A percentile compares a stretch with the other conserved stretches of the same genome.
Conservation (phyloP, 2,888 invertebrate genomes). For the Apocheima hispidaria region DNA sequence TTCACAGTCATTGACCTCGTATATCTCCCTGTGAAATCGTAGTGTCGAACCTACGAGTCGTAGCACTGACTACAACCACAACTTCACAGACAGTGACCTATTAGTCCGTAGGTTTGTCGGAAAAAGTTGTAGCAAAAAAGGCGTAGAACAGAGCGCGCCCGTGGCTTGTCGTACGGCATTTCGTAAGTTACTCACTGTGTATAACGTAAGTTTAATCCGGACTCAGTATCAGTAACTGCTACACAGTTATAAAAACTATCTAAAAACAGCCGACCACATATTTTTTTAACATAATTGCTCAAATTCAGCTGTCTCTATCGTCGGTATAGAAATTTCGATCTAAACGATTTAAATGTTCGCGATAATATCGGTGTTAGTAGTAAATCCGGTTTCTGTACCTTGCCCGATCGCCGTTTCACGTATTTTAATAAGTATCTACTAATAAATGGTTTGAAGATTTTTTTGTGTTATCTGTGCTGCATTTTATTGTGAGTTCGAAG, state of each 20-base stretch:
- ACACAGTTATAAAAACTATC: slow-evolving; percentile 75
- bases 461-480: slow-evolving; percentile 84
- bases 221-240: slow-evolving; percentile 79
- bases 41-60: neutral
- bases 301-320: slow-evolving; percentile 72
- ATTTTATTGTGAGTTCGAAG: slow-evolving; percentile 86
- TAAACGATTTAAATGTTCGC: slow-evolving; percentile 57
- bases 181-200: slow-evolving; percentile 81
- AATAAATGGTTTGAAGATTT: slow-evolving; percentile 77
- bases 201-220: slow-evolving; percentile 81
- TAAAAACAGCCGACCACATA: slow-evolving; percentile 75
- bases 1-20: neutral
- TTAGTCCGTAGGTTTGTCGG: too few relatives aligned
- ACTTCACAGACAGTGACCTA: too few relatives aligned
- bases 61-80: neutral
- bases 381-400: slow-evolving; percentile 73
- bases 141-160: slow-evolving; percentile 70
- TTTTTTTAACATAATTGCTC: slow-evolving; percentile 84
- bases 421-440: slow-evolving; percentile 76
- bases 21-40: neutral
- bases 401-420: slow-evolving; percentile 75
- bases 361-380: slow-evolving; percentile 72
- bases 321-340: slow-evolving; percentile 66
- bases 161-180: slow-evolving; percentile 80
- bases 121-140: slow-evolving; percentile 59